A percentile compares a stretch with the other conserved stretches of the same genome.
Conservation (phyloP, 1,140 invertebrate species). For the Trigoniulus corallinus region DNA sequence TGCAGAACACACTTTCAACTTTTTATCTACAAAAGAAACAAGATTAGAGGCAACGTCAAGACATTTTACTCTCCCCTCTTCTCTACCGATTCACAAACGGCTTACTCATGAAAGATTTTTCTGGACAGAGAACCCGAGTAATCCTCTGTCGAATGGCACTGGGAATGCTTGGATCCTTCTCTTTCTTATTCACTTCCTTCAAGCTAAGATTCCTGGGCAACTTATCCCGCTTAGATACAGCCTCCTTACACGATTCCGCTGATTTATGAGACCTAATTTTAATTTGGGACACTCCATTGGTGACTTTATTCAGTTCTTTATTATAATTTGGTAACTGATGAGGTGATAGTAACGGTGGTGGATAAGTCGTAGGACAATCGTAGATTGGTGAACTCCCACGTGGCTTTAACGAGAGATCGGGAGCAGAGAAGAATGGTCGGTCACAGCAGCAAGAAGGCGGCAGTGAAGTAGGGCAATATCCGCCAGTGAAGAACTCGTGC, state of each 20-base stretch:
- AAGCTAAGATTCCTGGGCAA: constrained; percentile 9
- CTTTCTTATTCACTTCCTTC: constrained; percentile 9
- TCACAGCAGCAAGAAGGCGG: not conserved
- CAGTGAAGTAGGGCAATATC: not conserved
- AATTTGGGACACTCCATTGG: not conserved
- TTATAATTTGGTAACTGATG: not conserved
- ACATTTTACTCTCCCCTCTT: too few species aligned
- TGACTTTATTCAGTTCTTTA: not conserved
- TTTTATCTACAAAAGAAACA: constrained; percentile 11
- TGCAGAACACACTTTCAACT: constrained; percentile 15
- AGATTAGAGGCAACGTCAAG: too few species aligned
- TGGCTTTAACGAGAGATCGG: not conserved
- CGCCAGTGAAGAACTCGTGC: constrained; percentile 44
- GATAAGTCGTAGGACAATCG: not conserved
- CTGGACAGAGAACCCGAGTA: constrained; percentile 26
- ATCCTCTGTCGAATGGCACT: constrained; percentile 22
- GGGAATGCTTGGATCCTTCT: constrained; percentile 9
- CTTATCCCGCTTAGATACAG: not conserved
- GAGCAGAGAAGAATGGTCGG: not conserved
- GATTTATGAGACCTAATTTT: not conserved
- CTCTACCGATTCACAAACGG: constrained; percentile 12
- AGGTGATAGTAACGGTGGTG: not conserved
- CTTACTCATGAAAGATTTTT: constrained; percentile 13
- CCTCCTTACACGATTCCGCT: not conserved
- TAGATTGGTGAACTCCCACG: not conserved